A percentile compares a stretch with the other conserved stretches of the same genome.
Evolutionary conservation across 2,888 invertebrate species (phyloP).

Genomic region (Euproctis similis): DNA sequence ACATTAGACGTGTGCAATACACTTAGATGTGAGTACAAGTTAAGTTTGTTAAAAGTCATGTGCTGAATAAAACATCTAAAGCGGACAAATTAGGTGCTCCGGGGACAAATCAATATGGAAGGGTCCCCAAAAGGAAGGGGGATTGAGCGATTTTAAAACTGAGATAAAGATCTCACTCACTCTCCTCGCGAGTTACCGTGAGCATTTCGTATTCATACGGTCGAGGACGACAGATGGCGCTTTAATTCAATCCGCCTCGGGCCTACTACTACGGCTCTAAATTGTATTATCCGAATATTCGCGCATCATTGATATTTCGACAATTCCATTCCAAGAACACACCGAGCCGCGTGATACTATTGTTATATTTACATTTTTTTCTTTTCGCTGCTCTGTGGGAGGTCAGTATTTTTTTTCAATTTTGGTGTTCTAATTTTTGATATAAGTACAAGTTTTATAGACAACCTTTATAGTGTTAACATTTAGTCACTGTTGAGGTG

Average conservation of each 20-base stretch:
- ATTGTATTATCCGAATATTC: conserved; percentile 72
- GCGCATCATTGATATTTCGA: conserved; percentile 75
- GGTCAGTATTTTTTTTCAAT: conserved; percentile 15
- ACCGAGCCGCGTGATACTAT: conserved; percentile 32
- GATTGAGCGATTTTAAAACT: conserved; percentile 73
- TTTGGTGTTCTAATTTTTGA: conserved; percentile 30
- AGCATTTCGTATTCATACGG: conserved; percentile 73
- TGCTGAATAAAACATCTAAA: conserved; percentile 60
- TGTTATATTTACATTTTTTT: conserved; percentile 27
- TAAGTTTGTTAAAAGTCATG: conserved; percentile 43
- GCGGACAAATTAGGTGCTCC: conserved; percentile 59
- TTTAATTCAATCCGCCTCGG: conserved; percentile 73
- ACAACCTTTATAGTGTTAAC: no score
- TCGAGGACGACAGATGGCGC: conserved; percentile 69
- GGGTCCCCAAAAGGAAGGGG: conserved; percentile 63
- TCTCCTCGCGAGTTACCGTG: conserved; percentile 56
- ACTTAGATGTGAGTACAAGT: conserved; percentile 12
- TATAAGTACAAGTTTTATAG: no score
- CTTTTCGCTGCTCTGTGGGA: no score
- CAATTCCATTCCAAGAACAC: conserved; percentile 55
- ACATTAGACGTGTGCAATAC: no score
- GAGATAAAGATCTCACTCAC: conserved; percentile 74
- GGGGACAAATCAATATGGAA: conserved; percentile 65
- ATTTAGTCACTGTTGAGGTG: no score
- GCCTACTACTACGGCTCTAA: conserved; percentile 70